Evolutionary conservation across 2,113 vertebrate genomes (phyloP), one percentile per base, ranked within the genome.

Genomic region (Rhynchopsitta pachyrhyncha): DNA sequence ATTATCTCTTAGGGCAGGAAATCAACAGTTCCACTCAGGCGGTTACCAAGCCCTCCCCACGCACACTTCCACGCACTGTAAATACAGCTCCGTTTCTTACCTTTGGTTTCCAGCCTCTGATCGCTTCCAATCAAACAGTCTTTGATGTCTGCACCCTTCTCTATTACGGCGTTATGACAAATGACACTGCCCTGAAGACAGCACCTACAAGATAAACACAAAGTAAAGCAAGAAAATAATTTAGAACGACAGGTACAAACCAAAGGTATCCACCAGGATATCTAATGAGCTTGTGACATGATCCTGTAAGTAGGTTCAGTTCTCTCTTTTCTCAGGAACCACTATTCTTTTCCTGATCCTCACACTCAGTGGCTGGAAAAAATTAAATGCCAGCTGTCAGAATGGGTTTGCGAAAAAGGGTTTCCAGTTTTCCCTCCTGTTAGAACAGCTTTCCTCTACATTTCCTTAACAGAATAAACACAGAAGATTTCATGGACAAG

Each of bases 61-160:
- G 8, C 17, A 53, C 79, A 27, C 76, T 89, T 86, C 85, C 78
- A 90, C 13, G 41, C 12, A 13, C 29, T 73, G 63, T 59, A 87
- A 80, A 88, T 41, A 78, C 35, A 90, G 19, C 28, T 86, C 73
- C 19, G 74, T 63, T 64, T 60, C 98, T 99, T 97, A 99, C 99
- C 98, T 97, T 98, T 99, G 74, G 98, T 80, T 96, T 99, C 98
- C 50, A 99, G 98, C 52, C 83, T 97, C 92, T 99, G 99, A 70
- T 98, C 98, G 2, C 97, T 99, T 88, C 99, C 99, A 96, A 99
- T 98, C 86, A 99, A 98, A 93, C 99, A 99, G 96, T 99, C 98
- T 88, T 98, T 99, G 92, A 99, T 98, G 94, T 99, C 99, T 23
- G 99, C 98, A 83, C 99, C 99, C 82, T 98, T 98, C 93, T 99